Percentiles rank a stretch among this genome's conserved stretches.
phyloP scores from a whole-genome alignment of 1,140 invertebrate species.

The Ceratina calcarata region DNA sequence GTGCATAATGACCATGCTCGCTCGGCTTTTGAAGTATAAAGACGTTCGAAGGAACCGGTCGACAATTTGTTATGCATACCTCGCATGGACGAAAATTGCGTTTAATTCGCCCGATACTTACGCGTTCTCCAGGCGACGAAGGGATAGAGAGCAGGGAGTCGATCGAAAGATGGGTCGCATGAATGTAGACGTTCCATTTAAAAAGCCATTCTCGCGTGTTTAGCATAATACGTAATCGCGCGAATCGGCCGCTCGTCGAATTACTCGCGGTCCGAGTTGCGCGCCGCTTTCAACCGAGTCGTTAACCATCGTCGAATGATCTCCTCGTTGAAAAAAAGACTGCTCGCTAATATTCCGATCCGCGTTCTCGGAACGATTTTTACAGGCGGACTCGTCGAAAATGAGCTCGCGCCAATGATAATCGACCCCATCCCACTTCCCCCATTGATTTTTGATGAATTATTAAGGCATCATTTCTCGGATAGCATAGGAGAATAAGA shows the following conservation, averaged over 20 bases:
- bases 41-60: constrained; percentile 61
- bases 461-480: neutral
- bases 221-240: constrained; percentile 77
- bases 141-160: neutral
- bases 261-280: constrained; percentile 35
- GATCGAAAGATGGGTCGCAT: constrained; percentile 50
- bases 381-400: constrained; percentile 9
- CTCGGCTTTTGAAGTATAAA: constrained; percentile 65
- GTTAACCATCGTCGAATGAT: constrained; percentile 34
- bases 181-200: constrained; percentile 80
- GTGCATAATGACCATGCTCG: constrained; percentile 51
- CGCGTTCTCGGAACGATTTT: constrained; percentile 59
- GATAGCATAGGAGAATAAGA: neutral
- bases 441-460: neutral
- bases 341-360: neutral
- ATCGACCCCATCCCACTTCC: neutral
- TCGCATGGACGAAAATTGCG: constrained; percentile 76
- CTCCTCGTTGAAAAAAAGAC: constrained; percentile 4
- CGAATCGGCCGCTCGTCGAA: constrained; percentile 45
- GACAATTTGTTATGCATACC: constrained; percentile 78
- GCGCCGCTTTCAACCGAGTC: constrained; percentile 8
- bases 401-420: constrained; percentile 38
- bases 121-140: constrained; percentile 26
- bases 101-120: constrained; percentile 72
- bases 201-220: constrained; percentile 78